Base-by-base conservation (phyloP, 2,113 vertebrate species). In the Colinus virginianus region DNA sequence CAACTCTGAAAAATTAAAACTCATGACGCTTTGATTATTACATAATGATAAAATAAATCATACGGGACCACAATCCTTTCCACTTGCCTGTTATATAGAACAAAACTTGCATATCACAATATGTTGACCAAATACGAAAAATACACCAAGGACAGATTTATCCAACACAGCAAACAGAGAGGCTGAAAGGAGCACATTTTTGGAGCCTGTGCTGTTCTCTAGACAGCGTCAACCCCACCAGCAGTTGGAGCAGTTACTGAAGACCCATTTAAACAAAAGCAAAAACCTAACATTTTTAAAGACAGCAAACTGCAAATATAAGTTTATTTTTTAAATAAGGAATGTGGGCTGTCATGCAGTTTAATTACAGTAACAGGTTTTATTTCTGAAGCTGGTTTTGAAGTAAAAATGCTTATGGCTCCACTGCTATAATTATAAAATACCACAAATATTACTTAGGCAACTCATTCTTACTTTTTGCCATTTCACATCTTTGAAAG, bases 31-130 rank as follows among this genome's bases (percentile, higher is more conserved):
- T 85, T 61, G 18, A 63, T 46, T 46, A 63, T 76, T 88, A 88
- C 38, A 71, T 63, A 38, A 59, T 6, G 74, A 4, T 4, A 69
- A 86, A 87, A 23, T 34, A 91, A 66, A 25, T 34, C 84, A 38
- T 88, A 51, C 16, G 83, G 43, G 21, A 15, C 36, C 45, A 55
- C 1, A 25, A 64, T 9, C 13, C 28, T 71, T 32, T 25, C 8
- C 32, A 13, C 18, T 59, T n/a, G 7, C 34, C 42, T 2, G 3
- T 34, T 58, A 53, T 4, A 26, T 14, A 17, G 53, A 74, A 69
- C 14, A 62, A 75, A 81, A 3, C 12, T 9, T 8, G 30, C 10
- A 1, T 20, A 26, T 25, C 0, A 0, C 8, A 71, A 74, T 2
- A 81, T 4, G 28, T 23, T 72, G 36, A 62, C 6, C 30, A 72